A percentile compares a stretch with the other conserved stretches of the same genome.
Conservation (phyloP, 2,113 vertebrate species). For the Austrofundulus limnaeus region DNA sequence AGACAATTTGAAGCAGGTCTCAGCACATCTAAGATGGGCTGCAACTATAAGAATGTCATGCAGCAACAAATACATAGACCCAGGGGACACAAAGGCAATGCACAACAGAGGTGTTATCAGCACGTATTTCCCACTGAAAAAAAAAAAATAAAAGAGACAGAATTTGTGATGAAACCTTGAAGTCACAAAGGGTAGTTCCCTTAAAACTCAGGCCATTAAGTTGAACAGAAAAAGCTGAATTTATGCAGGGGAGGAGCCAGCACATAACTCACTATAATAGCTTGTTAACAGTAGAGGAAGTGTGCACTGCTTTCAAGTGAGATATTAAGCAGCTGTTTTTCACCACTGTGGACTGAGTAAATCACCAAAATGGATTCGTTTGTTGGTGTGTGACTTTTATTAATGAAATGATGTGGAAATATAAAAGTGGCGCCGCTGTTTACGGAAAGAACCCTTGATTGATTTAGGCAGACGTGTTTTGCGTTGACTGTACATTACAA, state of each 20-base stretch:
- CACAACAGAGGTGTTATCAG: slow-evolving; percentile 47
- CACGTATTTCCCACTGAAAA: slow-evolving; percentile 48
- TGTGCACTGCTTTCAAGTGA: slow-evolving; percentile 89
- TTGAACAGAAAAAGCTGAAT: slow-evolving; percentile 79
- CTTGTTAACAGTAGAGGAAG: slow-evolving; percentile 92
- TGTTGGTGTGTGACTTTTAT: slow-evolving; percentile 86
- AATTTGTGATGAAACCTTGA: slow-evolving; percentile 22
- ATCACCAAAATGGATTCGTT: slow-evolving; percentile 91
- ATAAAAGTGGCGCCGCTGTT: slow-evolving; percentile 74
- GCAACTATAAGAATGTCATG: slow-evolving; percentile 29
- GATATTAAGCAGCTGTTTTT: slow-evolving; percentile 96
- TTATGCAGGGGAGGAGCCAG: slow-evolving; percentile 81
- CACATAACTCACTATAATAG: slow-evolving; percentile 92
- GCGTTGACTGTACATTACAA: slow-evolving; percentile 59
- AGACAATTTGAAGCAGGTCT: slow-evolving; percentile 25
- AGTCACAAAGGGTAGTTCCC: slow-evolving; percentile 69
- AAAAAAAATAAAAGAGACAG: slow-evolving; percentile 22
- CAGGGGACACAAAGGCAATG: slow-evolving; percentile 31
- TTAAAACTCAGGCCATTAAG: slow-evolving; percentile 82
- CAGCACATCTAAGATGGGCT: slow-evolving; percentile 1
- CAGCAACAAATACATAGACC: slow-evolving; percentile 34
- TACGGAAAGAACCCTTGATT: slow-evolving; percentile 71
- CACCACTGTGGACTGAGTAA: slow-evolving; percentile 86
- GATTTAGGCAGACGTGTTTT: slow-evolving; percentile 56
- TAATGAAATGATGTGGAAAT: slow-evolving; percentile 89